Percentiles rank a stretch among this genome's conserved stretches.
These are phyloP conservation scores for Sturmia bella DNA, from an alignment of 2,888 invertebrate species.

Conservation along the genomic window DNA sequence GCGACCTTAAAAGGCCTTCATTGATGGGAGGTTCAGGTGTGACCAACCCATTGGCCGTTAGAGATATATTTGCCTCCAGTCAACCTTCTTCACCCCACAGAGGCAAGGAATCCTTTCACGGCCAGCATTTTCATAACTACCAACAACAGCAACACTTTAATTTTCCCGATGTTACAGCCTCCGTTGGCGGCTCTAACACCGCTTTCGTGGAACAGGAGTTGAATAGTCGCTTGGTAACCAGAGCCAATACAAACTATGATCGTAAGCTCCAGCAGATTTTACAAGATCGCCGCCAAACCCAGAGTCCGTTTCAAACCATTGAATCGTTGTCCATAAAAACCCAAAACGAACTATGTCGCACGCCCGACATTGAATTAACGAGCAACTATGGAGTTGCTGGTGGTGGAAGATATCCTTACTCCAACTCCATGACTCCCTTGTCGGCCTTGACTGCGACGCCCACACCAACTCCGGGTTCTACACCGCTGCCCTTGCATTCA, in stretches of 20 bases:
- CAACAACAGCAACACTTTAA: constrained; percentile 84
- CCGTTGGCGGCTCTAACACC: constrained; percentile 45
- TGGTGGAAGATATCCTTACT: constrained; percentile 53
- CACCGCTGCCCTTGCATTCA: constrained; percentile 62
- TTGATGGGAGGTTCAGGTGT: constrained; percentile 78
- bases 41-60: constrained; percentile 86
- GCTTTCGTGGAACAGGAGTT: constrained; percentile 71
- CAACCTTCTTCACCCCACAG: constrained; percentile 86
- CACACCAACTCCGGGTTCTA: constrained; percentile 55
- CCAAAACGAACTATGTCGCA: constrained; percentile 57
- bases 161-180: constrained; percentile 78
- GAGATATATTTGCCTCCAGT: constrained; percentile 84
- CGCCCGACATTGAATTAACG: constrained; percentile 56
- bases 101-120: constrained; percentile 83
- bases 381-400: constrained; percentile 16
- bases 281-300: constrained; percentile 74
- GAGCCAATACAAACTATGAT: constrained; percentile 74
- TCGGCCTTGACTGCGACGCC: constrained; percentile 59
- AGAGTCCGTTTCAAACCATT: constrained; percentile 72
- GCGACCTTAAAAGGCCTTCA: constrained; percentile 73
- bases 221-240: constrained; percentile 68
- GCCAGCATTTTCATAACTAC: constrained; percentile 87
- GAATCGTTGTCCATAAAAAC: constrained; percentile 69
- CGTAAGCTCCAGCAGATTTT: constrained; percentile 75
- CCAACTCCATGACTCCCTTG: constrained; percentile 55